Evolutionary conservation across 2,888 invertebrate species (phyloP).

Genomic region (Andrena flavipes): DNA sequence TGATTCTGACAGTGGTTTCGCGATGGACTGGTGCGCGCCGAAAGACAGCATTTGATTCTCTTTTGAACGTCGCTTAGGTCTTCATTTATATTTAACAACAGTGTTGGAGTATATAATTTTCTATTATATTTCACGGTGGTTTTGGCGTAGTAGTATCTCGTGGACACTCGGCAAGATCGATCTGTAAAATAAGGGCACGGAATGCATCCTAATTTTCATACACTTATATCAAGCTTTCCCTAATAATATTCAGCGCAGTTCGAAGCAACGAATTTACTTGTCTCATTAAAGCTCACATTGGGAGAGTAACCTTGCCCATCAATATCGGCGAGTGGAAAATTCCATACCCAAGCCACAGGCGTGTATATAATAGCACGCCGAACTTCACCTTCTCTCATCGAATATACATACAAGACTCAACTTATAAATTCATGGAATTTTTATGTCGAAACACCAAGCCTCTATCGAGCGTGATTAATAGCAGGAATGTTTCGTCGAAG

Average conservation of each 20-base stretch:
- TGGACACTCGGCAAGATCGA: conserved; percentile 17
- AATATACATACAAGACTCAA: not conserved
- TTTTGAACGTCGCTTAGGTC: not conserved
- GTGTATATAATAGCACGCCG: too few species aligned
- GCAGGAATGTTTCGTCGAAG: not conserved
- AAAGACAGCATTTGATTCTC: conserved; percentile 44
- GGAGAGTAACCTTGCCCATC: conserved; percentile 35
- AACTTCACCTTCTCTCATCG: not conserved
- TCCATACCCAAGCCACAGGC: too few species aligned
- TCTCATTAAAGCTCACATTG: not conserved
- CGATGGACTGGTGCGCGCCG: not conserved
- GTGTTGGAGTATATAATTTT: not conserved
- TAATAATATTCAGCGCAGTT: conserved; percentile 32
- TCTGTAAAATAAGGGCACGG: conserved; percentile 52
- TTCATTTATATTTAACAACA: not conserved
- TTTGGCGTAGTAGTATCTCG: not conserved
- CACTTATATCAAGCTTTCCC: not conserved
- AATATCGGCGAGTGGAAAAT: not conserved
- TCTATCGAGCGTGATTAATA: not conserved
- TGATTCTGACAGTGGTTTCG: not conserved
- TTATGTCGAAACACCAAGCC: too few species aligned
- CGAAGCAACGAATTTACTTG: not conserved
- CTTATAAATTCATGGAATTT: not conserved
- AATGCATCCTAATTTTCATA: not conserved
- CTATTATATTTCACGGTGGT: not conserved